Percentiles rank a stretch among this genome's conserved stretches.
phyloP scores from a whole-genome alignment of 1,140 invertebrate genomes.

The Kradibia gibbosae region DNA sequence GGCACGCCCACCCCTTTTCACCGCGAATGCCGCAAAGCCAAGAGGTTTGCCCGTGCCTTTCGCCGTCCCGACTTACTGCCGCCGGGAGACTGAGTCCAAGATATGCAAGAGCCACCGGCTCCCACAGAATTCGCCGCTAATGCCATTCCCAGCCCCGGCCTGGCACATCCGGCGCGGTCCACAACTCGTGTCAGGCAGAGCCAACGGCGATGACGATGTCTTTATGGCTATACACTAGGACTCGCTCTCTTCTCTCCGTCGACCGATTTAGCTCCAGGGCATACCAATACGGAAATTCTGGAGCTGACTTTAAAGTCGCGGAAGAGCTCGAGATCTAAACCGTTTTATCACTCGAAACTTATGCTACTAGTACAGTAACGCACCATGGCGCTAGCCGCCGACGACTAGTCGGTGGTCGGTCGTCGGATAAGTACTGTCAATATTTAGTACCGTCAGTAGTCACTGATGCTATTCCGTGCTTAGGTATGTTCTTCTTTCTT shows the following conservation, averaged over 20 bases:
- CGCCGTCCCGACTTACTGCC: conserved; percentile 36
- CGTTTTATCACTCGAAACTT: too few relatives aligned
- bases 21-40: conserved; percentile 35
- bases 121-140: not conserved
- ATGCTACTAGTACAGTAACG: not conserved
- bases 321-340: too few relatives aligned
- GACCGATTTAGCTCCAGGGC: too few relatives aligned
- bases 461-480: too few relatives aligned
- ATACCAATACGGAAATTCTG: too few relatives aligned
- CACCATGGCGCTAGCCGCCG: not conserved
- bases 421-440: not conserved
- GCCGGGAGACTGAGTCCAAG: not conserved
- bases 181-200: not conserved
- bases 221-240: too few relatives aligned
- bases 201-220: not conserved
- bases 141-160: not conserved
- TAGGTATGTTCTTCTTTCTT: too few relatives aligned
- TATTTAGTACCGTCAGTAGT: too few relatives aligned
- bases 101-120: not conserved
- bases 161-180: not conserved
- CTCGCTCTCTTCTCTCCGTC: too few relatives aligned
- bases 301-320: too few relatives aligned
- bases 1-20: conserved; percentile 4
- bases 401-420: not conserved
- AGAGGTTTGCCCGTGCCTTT: conserved; percentile 14